A percentile compares a stretch with the other conserved stretches of the same genome.
Conservation (phyloP, 1,140 invertebrate genomes). For the Agrypnia vestita region DNA sequence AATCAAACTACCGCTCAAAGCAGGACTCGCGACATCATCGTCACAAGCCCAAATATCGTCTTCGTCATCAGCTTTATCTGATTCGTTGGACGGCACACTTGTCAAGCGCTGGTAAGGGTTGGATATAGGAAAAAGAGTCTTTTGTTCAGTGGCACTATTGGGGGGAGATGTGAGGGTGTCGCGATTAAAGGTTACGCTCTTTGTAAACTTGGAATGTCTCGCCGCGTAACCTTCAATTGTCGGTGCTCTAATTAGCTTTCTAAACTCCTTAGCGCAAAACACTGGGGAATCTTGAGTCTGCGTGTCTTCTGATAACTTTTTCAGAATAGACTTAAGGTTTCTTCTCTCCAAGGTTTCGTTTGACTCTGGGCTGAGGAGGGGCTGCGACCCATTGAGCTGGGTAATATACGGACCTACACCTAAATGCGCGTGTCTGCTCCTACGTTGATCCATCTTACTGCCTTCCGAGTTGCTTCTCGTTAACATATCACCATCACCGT, state of each 20-base stretch:
- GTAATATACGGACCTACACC: slow-evolving; percentile 47
- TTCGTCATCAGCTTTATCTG: slow-evolving; percentile 45
- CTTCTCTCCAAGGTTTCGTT: slow-evolving; percentile 88
- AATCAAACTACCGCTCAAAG: slow-evolving; percentile 40
- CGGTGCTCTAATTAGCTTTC: slow-evolving; percentile 82
- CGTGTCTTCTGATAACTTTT: slow-evolving; percentile 82
- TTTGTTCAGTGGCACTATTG: slow-evolving; percentile 68
- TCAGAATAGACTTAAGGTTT: slow-evolving; percentile 88
- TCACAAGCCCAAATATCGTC: slow-evolving; percentile 54
- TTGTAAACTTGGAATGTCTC: slow-evolving; percentile 88
- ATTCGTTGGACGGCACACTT: slow-evolving; percentile 51
- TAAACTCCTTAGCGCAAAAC: slow-evolving; percentile 74
- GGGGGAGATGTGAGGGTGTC: slow-evolving; percentile 87
- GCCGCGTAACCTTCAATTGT: slow-evolving; percentile 90
- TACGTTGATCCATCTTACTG: slow-evolving; percentile 69
- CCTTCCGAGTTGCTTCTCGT: slow-evolving; percentile 80
- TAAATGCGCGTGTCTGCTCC: neutral
- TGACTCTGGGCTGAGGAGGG: slow-evolving; percentile 78
- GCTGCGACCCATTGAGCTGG: slow-evolving; percentile 67
- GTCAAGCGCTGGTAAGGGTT: slow-evolving; percentile 58
- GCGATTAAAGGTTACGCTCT: slow-evolving; percentile 91
- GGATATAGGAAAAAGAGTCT: slow-evolving; percentile 55
- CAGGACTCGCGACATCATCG: slow-evolving; percentile 41
- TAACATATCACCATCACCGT: slow-evolving; percentile 74
- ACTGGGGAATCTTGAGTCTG: slow-evolving; percentile 68